Evolutionary conservation across 2,888 invertebrate species (phyloP).

Genomic region (Tribolium freemani): DNA sequence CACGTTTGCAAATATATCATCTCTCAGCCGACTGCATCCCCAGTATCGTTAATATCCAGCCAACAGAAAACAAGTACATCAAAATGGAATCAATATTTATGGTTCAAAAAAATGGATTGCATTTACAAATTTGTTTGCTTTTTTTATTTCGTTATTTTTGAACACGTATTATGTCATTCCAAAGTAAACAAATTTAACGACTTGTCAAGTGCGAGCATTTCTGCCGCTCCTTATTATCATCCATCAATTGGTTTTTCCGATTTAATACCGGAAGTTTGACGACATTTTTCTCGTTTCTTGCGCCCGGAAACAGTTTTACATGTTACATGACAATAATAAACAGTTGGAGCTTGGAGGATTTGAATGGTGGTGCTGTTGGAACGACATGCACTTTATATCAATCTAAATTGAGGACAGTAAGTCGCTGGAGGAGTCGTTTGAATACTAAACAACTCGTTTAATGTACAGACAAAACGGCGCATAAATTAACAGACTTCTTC

Average conservation of each 20-base stretch:
- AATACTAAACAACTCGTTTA: slow-evolving; percentile 35
- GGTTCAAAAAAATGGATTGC: background rate
- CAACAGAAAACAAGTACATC: background rate
- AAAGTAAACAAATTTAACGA: slow-evolving; percentile 24
- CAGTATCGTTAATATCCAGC: background rate
- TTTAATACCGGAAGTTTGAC: slow-evolving; percentile 26
- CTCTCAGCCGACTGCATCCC: background rate
- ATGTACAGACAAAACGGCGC: slow-evolving; percentile 10
- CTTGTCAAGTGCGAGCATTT: background rate
- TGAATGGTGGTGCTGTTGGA: slow-evolving; percentile 13
- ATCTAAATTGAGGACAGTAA: slow-evolving; percentile 27
- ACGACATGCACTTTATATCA: slow-evolving; percentile 32
- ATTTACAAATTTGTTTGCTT: background rate
- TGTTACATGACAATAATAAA: slow-evolving; percentile 3
- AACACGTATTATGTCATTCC: background rate
- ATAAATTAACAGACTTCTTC: slow-evolving; percentile 34
- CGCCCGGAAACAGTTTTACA: slow-evolving; percentile 1
- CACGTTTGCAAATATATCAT: slow-evolving; percentile 6
- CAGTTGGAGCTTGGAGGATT: background rate
- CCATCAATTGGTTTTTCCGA: slow-evolving; percentile 32
- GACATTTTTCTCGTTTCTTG: slow-evolving; percentile 20
- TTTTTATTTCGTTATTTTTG: background rate
- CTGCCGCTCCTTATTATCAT: slow-evolving; percentile 14
- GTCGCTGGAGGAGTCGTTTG: slow-evolving; percentile 19
- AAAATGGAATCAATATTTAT: background rate